These are phyloP conservation scores for Apostichopus californicus DNA, from an alignment of 35 echinoderm and acorn worm species.

Conservation along the genomic window DNA sequence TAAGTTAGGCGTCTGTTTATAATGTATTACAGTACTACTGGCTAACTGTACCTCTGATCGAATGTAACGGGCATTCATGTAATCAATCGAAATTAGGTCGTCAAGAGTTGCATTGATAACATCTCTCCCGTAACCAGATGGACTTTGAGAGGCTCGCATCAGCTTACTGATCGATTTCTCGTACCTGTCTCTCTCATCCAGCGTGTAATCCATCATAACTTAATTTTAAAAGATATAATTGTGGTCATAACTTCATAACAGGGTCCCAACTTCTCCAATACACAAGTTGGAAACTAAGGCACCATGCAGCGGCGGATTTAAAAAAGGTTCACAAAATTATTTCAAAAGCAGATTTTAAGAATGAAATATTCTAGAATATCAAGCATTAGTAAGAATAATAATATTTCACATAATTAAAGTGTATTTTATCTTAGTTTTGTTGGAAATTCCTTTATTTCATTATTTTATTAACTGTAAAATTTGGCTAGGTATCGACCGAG, in stretches of 20 bases:
- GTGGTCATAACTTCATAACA: neutral
- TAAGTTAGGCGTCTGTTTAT: no score
- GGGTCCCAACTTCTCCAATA: no score
- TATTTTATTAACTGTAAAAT: neutral
- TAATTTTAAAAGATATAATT: neutral
- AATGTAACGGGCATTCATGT: slow-evolving; percentile 32
- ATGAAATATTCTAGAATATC: no score
- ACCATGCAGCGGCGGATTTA: no score
- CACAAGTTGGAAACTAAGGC: no score
- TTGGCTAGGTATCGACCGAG: neutral
- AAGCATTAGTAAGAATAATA: no score
- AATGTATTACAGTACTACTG: no score
- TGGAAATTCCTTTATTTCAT: neutral
- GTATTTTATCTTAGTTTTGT: no score
- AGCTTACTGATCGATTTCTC: slow-evolving; percentile 5
- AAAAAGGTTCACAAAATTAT: no score
- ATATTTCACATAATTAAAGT: no score
- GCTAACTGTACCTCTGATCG: neutral
- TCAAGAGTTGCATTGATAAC: slow-evolving; percentile 38
- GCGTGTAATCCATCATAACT: slow-evolving; percentile 37
- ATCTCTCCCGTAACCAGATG: slow-evolving; percentile 25
- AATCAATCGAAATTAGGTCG: slow-evolving; percentile 42
- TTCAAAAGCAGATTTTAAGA: no score
- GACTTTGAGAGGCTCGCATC: neutral
- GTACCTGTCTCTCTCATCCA: slow-evolving; percentile 31